Evolutionary conservation across 2,797 vertebrate species (phyloP).

Genomic region (Pseudomugil tenellus): DNA sequence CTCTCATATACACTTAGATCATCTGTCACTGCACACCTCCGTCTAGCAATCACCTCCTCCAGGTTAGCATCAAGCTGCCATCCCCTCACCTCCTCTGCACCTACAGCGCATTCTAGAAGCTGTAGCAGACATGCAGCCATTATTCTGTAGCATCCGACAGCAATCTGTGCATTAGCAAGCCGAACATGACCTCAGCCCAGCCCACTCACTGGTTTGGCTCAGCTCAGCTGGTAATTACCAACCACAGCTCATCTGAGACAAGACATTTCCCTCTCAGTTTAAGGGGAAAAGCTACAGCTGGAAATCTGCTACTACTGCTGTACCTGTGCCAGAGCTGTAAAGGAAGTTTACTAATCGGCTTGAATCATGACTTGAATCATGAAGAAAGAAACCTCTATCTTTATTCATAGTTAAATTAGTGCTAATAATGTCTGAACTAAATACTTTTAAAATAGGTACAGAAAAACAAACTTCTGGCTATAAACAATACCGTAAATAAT

Average conservation of each 20-base stretch:
- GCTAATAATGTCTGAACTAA: too few species aligned
- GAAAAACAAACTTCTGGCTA: too few species aligned
- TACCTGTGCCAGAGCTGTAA: constrained; percentile 3
- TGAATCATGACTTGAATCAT: too few species aligned
- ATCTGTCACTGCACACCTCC: constrained; percentile 22
- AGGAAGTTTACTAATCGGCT: constrained; percentile 18
- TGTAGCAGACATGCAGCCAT: constrained; percentile 53
- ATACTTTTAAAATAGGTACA: too few species aligned
- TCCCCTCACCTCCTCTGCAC: constrained; percentile 28
- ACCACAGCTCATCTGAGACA: constrained; percentile 53
- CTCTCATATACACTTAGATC: constrained; percentile 55
- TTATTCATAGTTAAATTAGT: too few species aligned
- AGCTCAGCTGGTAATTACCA: constrained; percentile 71
- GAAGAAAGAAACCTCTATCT: too few species aligned
- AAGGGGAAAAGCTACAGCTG: constrained; percentile 14
- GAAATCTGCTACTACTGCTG: constrained; percentile 19
- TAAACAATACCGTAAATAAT: too few species aligned
- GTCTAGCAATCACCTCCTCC: constrained; percentile 35
- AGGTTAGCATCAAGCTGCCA: constrained; percentile 23
- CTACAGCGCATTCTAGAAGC: constrained; percentile 48
- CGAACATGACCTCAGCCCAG: constrained; percentile 52
- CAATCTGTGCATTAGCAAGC: constrained; percentile 73
- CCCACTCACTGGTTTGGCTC: constrained; percentile 53
- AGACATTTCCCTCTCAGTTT: constrained; percentile 40
- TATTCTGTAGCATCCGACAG: constrained; percentile 59